Evolutionary conservation across 2,888 invertebrate genomes (phyloP), one percentile per base, ranked within the genome.

Genomic region (Elmis aenea): DNA sequence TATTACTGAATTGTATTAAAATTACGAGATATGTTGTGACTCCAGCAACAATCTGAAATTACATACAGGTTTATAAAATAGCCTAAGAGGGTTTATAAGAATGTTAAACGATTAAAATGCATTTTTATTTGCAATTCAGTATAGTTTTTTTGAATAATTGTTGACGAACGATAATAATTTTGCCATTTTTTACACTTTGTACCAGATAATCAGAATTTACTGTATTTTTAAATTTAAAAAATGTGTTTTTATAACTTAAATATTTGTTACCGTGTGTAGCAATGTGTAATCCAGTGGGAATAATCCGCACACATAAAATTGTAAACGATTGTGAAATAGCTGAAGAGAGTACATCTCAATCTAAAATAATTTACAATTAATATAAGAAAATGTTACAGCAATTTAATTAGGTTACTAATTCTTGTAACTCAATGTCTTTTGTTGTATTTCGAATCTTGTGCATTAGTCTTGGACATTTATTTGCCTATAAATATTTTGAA

Each of bases 301-400:
- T 24, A 61, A 39, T 27, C 59, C 59, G 41, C 57, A 59, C 24
- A 59, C 54, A 29, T 52, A 52, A 48, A 59, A 59, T 39, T 48
- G 43, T 35, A 59, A 37, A 20, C 57, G 53, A 37, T 57, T 57
- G 45, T 61, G 59, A 38, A 55, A 57, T 59, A 61, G 57, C 48
- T 61, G 59, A 24, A 61, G 38, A 21, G 61, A 61, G 42, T 59
- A 58, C 33, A 59, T 53, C 41, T 61, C 59, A 27, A 59, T 59
- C 61, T 61, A 44, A 16, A 56, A 56, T 38, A 37, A 45, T 41
- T 39, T 33, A 28, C 37, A 40, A 39, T n/a, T 34, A 27, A 33
- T 28, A 38, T 35, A 38, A 15, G 31, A 35, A 27, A n/a, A n/a
- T n/a, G n/a, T n/a, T n/a, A n/a, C n/a, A n/a, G n/a, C n/a, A n/a